Evolutionary conservation across 23 tunicate genomes (phyloP), one percentile per base, ranked within the genome.

Genomic region (Halocynthia roretzi): DNA sequence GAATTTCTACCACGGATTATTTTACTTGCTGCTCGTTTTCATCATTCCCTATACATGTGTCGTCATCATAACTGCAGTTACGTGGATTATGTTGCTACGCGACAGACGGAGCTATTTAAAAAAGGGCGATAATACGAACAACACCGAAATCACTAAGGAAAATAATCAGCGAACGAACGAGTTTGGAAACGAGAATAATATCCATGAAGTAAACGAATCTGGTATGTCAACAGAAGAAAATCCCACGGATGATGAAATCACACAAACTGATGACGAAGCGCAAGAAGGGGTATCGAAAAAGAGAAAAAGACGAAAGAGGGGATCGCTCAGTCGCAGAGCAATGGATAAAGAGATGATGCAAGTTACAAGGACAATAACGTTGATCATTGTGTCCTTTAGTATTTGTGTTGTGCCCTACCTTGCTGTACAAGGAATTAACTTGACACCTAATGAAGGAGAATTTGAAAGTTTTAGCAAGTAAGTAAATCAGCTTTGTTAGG

Each of bases 331-430:
- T 15, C 17, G 10, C 14, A 71, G 55, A 15, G 21, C 11, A 10
- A 10, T 71, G 11, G 76, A 71, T 51, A 49, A 49, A 9, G 48
- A 20, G 31, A 49, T 71, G 55, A 5, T n/a, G 11, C 11, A 23
- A 50, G 76, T 49, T 17, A 51, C 54, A 10, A 51, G 12, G 22
- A 75, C 52, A 10, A 12, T 75, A 17, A 49, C 69, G 0, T 9
- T 12, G 11, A 75, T 75, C 2, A 78, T 81, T 11, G 70, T 7
- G 50, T 56, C 60, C 20, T 81, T 81, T 56, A 71, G 78, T 8
- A 18, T 72, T 12, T 81, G 85, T 55, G 85, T 81, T 52, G 20
- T 81, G 2, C 85, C 85, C 17, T 81, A 60, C 69, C 67, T 81
- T 8, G 77, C 68, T 9, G 70, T 73, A 53, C 78, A 81, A 61